A percentile compares a stretch with the other conserved stretches of the same genome.
Evolutionary conservation across 1,140 invertebrate genomes (phyloP).

Genomic region (Leptopilina clavipes): DNA sequence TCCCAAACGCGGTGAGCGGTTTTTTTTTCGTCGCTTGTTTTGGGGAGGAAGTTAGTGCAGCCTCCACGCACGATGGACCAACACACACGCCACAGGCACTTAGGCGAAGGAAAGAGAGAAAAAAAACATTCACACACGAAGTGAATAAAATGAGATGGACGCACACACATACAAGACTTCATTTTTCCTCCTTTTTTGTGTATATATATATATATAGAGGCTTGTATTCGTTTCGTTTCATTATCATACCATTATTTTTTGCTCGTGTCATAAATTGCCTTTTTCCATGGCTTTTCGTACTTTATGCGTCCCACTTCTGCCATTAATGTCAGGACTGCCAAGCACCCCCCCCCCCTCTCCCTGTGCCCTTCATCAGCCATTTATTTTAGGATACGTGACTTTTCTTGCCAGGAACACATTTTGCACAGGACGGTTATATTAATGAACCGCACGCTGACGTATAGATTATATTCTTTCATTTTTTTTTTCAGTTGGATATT

Average conservation of each 20-base stretch:
- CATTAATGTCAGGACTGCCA: constrained; percentile 64
- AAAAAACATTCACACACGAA: neutral
- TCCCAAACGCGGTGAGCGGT: neutral
- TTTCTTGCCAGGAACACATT: constrained; percentile 34
- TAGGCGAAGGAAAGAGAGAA: constrained; percentile 7
- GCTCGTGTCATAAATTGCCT: constrained; percentile 65
- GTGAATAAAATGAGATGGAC: constrained; percentile 18
- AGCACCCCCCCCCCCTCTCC: constrained; percentile 17
- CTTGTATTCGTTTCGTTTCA: constrained; percentile 63
- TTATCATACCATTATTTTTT: constrained; percentile 70
- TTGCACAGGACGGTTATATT: constrained; percentile 27
- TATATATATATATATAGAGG: constrained; percentile 43
- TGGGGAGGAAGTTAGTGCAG: constrained; percentile 58
- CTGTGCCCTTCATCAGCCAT: constrained; percentile 17
- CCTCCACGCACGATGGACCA: constrained; percentile 48
- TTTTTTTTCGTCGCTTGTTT: constrained; percentile 60
- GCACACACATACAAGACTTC: constrained; percentile 41
- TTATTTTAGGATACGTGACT: constrained; percentile 35
- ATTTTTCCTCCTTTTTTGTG: constrained; percentile 26
- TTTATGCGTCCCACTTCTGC: constrained; percentile 69
- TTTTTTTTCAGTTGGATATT: neutral
- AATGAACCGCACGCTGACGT: constrained; percentile 15
- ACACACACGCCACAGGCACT: constrained; percentile 44
- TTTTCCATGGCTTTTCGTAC: constrained; percentile 63
- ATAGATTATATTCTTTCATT: neutral